These are phyloP conservation scores for Zenarchopterus dispar DNA, from an alignment of 2,797 vertebrate genomes.

Conservation along the genomic window DNA sequence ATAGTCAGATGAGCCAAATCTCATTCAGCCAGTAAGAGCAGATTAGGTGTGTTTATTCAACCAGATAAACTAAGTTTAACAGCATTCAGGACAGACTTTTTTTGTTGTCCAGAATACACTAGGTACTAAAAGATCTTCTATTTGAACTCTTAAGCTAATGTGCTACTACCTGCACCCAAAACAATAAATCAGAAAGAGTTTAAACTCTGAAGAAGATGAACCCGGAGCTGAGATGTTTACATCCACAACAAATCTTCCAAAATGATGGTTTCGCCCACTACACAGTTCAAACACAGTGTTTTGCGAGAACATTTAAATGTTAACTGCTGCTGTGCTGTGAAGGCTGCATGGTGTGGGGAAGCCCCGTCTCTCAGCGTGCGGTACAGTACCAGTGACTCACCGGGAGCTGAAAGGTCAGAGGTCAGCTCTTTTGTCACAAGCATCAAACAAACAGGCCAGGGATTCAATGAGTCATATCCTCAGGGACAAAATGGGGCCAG, in stretches of 20 bases:
- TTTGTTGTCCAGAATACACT: conserved; percentile 1
- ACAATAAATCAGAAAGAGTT: conserved; percentile 3
- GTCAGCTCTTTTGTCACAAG: conserved; percentile 71
- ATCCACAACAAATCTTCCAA: conserved; percentile 18
- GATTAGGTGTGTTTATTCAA: too few relatives aligned
- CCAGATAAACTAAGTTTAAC: not conserved
- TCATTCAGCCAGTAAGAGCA: not conserved
- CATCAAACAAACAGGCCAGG: conserved; percentile 71
- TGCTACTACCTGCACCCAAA: conserved; percentile 3
- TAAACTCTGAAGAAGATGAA: conserved; percentile 5
- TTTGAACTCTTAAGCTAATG: conserved; percentile 6
- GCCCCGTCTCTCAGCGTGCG: conserved; percentile 41
- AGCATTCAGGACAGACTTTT: conserved; percentile 20
- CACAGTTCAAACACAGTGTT: conserved; percentile 34
- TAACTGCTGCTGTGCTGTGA: conserved; percentile 44
- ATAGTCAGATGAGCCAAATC: conserved; percentile 1
- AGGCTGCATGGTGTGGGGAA: conserved; percentile 51
- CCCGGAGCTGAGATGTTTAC: conserved; percentile 26
- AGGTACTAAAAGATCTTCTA: conserved; percentile 11
- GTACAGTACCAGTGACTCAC: conserved; percentile 66
- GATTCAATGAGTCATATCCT: conserved; percentile 69
- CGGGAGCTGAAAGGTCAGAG: conserved; percentile 69
- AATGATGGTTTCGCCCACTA: conserved; percentile 28
- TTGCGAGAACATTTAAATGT: conserved; percentile 72
- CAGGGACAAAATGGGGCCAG: conserved; percentile 11